Evolutionary conservation across 2,888 invertebrate genomes (phyloP).

Genomic region (Tetranychus truncatus): DNA sequence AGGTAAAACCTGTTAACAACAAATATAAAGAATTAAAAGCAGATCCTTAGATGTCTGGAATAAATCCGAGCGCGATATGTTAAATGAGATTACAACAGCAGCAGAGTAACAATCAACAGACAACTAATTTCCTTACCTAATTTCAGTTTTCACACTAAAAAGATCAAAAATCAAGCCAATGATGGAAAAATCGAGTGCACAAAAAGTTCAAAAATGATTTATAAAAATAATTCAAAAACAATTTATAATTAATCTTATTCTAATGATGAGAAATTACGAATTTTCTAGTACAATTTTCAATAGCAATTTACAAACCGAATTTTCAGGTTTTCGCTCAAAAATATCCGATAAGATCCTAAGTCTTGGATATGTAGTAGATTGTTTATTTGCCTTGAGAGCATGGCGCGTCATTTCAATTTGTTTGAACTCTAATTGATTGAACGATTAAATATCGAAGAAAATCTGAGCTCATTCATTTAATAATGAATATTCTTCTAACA

Average conservation of each 20-base stretch:
- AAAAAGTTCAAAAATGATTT: background rate
- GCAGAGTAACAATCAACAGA: background rate
- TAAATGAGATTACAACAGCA: background rate
- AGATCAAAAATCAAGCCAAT: constrained; percentile 52
- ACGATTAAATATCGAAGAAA: too few relatives aligned
- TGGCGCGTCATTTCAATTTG: too few relatives aligned
- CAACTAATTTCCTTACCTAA: background rate
- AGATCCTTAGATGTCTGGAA: background rate
- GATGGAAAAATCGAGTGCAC: constrained; percentile 50
- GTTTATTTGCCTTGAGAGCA: too few relatives aligned
- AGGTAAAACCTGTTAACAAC: background rate
- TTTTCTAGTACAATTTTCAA: too few relatives aligned
- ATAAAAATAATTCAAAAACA: too few relatives aligned
- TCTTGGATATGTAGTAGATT: too few relatives aligned
- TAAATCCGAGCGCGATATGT: background rate
- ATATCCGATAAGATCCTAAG: too few relatives aligned
- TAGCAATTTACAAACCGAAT: too few relatives aligned
- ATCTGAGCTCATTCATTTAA: constrained; percentile 30
- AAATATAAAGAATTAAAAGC: background rate
- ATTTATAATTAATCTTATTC: too few relatives aligned
- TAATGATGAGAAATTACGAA: too few relatives aligned
- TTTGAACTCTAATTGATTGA: too few relatives aligned
- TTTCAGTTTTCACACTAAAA: constrained; percentile 41
- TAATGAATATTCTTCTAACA: background rate
- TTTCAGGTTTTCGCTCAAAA: too few relatives aligned